Evolutionary conservation across 2,797 vertebrate genomes (phyloP).

Genomic region (Characodon lateralis): DNA sequence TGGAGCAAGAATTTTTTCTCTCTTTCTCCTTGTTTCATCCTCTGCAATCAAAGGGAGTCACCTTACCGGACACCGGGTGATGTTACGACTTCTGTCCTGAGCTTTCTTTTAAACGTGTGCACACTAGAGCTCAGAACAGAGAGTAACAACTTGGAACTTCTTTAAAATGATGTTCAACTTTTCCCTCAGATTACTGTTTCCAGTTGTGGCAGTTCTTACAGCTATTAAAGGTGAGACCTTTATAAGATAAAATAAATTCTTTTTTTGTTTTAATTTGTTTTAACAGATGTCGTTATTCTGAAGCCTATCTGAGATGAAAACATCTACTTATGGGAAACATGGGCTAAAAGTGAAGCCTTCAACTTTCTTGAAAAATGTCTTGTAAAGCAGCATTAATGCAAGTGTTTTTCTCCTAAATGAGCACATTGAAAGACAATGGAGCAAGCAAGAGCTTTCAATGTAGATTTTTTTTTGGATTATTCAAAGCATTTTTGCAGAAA

Average conservation of each 20-base stretch:
- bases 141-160: slow-evolving; percentile 26
- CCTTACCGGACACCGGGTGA: slow-evolving; percentile 14
- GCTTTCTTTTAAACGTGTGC: slow-evolving; percentile 23
- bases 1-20: neutral
- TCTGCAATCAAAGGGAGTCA: slow-evolving; percentile 19
- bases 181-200: slow-evolving; percentile 30
- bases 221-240: slow-evolving; percentile 62
- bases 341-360: slow-evolving; percentile 30
- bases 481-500: slow-evolving; percentile 4
- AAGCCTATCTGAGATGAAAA: slow-evolving; percentile 3
- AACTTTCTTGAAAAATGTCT: slow-evolving; percentile 30
- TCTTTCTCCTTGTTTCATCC: neutral
- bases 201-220: slow-evolving; percentile 43
- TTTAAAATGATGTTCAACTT: slow-evolving; percentile 58
- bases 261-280: neutral
- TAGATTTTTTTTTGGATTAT: neutral
- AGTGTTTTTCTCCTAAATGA: neutral
- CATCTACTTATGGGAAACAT: slow-evolving; percentile 3
- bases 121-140: slow-evolving; percentile 25
- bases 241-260: neutral
- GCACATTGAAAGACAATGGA: neutral
- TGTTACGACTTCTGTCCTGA: slow-evolving; percentile 39
- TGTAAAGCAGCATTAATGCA: neutral
- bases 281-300: neutral
- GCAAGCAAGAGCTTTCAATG: neutral